Base-by-base conservation (phyloP, 2,113 vertebrate species). In the Pituophis catenifer region DNA sequence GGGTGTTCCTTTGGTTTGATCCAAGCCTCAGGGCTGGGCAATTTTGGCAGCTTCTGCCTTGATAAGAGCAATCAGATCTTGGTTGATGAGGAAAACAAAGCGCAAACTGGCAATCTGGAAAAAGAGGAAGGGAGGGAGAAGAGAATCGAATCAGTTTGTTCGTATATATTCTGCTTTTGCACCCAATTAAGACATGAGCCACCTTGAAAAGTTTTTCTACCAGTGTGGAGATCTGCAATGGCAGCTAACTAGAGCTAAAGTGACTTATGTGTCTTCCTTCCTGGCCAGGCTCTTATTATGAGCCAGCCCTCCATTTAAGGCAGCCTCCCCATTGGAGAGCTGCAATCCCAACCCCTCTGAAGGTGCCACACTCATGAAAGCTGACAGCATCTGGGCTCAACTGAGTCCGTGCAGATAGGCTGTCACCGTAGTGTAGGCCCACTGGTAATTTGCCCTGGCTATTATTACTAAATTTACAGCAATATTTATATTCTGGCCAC, bases 31-130 rank as follows among this genome's bases (percentile, higher is more conserved):
- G 8, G 75, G 75, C 88, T 98, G 99, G 8, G 98, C 98, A 97
- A 99, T 98, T 97, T 99, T 99, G 94, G 99, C 99, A 11, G 99
- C 98, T 96, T 99, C 99, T 0, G 99, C 99, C 97, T 99, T 98
- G 96, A 99, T 99, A 86, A 99, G 98, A 5, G 99, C 98, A 57
- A 99, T 99, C 92, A 99, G 98, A 93, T 99, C 99, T 96, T 99
- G 98, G 97, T 99, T 99, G 97, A 99, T 99, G 91, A 99, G 98
- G 97, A 99, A 99, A 94, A 99, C 99, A 23, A 99, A 99, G 86
- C 99, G 98, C 65, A 99, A 98, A 89, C 99, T 98, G 95, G 99
- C 98, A 38, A 99, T 99, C 99, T 99, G 91, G 53, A 15, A 55
- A 10, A 0, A 3, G 26, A 26, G 58, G 94, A 11, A n/a, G 89